A percentile compares a stretch with the other conserved stretches of the same genome.
These are phyloP conservation scores for Equus quagga DNA, from an alignment of 2,113 vertebrate species.

Conservation along the genomic window DNA sequence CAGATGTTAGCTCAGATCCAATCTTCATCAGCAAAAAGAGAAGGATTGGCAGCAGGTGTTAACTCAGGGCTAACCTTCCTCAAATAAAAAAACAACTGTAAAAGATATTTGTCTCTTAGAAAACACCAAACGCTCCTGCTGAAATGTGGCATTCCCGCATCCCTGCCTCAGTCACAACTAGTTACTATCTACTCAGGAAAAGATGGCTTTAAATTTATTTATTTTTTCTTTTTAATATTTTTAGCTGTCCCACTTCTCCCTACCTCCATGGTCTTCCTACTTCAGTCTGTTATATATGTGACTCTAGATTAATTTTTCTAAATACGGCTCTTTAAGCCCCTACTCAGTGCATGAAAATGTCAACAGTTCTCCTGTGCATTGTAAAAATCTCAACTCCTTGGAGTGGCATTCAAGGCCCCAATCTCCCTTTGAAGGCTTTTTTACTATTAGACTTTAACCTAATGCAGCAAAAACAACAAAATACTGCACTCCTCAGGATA, in stretches of 20 bases:
- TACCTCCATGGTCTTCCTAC: neutral
- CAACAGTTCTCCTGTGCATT: neutral
- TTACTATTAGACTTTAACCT: neutral
- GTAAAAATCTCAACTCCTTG: neutral
- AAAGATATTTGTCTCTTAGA: neutral
- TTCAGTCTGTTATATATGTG: neutral
- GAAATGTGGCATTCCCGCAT: neutral
- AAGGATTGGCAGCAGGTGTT: too few relatives aligned
- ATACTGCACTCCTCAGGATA: neutral
- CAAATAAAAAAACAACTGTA: neutral
- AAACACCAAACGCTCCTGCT: neutral
- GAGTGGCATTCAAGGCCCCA: neutral
- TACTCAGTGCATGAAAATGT: neutral
- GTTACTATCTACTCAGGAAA: neutral
- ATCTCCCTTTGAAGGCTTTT: neutral
- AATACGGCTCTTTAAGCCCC: neutral
- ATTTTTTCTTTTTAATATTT: neutral
- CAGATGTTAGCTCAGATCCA: too few relatives aligned
- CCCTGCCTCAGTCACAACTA: neutral
- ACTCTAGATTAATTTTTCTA: neutral
- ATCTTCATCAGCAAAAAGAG: too few relatives aligned
- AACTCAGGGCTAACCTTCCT: too few relatives aligned
- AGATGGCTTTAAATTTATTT: neutral
- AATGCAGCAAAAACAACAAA: neutral
- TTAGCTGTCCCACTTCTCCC: neutral